Evolutionary conservation across 1,140 invertebrate species (phyloP).

Genomic region (Papilio aristodemus): DNA sequence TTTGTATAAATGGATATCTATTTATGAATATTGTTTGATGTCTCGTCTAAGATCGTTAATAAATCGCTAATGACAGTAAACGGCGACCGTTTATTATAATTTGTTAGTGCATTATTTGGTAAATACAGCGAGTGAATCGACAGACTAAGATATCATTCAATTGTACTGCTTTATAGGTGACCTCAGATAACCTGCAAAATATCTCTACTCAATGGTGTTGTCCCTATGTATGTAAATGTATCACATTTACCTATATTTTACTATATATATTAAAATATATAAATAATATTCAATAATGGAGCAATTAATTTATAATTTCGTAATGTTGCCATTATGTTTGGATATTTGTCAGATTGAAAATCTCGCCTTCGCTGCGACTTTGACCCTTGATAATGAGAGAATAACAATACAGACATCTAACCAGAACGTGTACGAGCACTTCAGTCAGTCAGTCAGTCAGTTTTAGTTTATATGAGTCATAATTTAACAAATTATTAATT

Average conservation of each 20-base stretch:
- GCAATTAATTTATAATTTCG: neutral
- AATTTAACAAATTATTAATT: slow-evolving; percentile 11
- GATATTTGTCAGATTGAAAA: slow-evolving; percentile 24
- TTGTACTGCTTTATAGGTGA: slow-evolving; percentile 77
- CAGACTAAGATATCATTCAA: slow-evolving; percentile 77
- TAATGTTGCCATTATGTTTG: neutral
- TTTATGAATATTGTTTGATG: slow-evolving; percentile 10
- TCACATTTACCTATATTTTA: slow-evolving; percentile 39
- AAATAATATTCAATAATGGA: slow-evolving; percentile 12
- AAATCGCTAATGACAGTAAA: neutral
- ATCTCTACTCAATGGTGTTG: slow-evolving; percentile 69
- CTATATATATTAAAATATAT: too few relatives aligned
- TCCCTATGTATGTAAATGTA: slow-evolving; percentile 52
- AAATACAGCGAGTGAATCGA: slow-evolving; percentile 70
- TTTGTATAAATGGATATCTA: neutral
- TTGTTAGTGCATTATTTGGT: slow-evolving; percentile 72
- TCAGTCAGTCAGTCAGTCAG: too few relatives aligned
- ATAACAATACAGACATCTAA: slow-evolving; percentile 28
- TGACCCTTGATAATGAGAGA: slow-evolving; percentile 31
- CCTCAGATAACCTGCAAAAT: slow-evolving; percentile 73
- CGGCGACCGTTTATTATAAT: slow-evolving; percentile 42
- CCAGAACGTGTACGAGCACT: neutral
- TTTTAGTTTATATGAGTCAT: slow-evolving; percentile 26
- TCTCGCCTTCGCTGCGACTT: slow-evolving; percentile 28
- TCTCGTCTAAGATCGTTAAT: neutral